Conservation (phyloP, 2,888 invertebrate genomes). For the Brachyptera risi region DNA sequence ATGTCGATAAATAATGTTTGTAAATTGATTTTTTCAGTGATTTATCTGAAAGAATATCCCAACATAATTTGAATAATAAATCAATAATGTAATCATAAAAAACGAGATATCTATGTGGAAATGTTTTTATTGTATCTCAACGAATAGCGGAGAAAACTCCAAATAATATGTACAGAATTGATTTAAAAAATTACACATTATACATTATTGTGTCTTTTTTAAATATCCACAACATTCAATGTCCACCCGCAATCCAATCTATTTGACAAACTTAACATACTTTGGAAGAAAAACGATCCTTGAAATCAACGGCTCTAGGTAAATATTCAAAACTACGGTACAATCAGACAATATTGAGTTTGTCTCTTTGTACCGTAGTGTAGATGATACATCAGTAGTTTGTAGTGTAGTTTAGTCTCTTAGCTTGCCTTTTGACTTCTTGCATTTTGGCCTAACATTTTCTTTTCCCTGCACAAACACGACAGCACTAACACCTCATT, state of each 20-base stretch:
- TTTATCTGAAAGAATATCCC: background rate
- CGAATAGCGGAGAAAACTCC: background rate
- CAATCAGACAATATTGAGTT: background rate
- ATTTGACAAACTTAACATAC: background rate
- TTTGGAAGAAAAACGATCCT: conserved; percentile 3
- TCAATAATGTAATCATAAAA: conserved; percentile 12
- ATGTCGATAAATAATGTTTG: background rate
- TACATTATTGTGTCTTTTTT: conserved; percentile 1
- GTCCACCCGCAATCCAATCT: background rate
- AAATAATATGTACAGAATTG: conserved; percentile 9
- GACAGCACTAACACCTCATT: background rate
- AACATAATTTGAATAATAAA: conserved; percentile 7
- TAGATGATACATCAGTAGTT: conserved; percentile 2
- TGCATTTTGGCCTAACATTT: conserved; percentile 12
- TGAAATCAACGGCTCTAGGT: conserved; percentile 12
- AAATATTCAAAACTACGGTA: conserved; percentile 14
- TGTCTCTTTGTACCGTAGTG: conserved; percentile 18
- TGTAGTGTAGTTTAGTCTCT: conserved; percentile 2
- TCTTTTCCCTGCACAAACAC: conserved; percentile 10
- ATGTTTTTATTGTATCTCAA: conserved; percentile 8
- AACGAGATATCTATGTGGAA: background rate
- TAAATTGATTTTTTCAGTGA: background rate
- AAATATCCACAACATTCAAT: background rate
- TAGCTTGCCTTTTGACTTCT: background rate
- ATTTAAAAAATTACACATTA: conserved; percentile 13